Conservation (phyloP, 1,140 invertebrate genomes). For the Rhagoletis zephyria region DNA sequence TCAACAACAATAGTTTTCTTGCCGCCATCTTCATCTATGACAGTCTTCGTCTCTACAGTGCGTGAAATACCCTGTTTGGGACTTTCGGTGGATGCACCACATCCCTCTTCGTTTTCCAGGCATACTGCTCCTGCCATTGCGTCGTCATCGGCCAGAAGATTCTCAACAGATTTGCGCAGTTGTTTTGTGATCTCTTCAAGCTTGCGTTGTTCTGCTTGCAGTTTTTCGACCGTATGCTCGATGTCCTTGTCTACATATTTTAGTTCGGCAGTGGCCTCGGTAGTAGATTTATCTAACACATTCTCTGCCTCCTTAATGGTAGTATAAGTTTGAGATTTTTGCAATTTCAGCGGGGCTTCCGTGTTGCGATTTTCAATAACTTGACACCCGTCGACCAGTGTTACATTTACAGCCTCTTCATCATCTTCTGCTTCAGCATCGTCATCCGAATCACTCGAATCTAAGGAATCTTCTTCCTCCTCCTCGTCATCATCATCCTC, state of each 20-base stretch:
- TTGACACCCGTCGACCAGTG: constrained; percentile 68
- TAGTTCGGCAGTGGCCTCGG: neutral
- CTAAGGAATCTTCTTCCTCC: constrained; percentile 63
- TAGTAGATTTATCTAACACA: constrained; percentile 39
- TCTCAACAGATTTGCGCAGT: constrained; percentile 70
- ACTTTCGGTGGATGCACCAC: constrained; percentile 60
- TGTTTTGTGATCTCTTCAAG: constrained; percentile 72
- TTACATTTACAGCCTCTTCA: constrained; percentile 62
- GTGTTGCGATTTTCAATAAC: constrained; percentile 72
- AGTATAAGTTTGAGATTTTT: constrained; percentile 70
- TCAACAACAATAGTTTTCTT: constrained; percentile 32
- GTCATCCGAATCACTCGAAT: constrained; percentile 62
- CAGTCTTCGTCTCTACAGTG: constrained; percentile 57
- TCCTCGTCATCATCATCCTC: constrained; percentile 62
- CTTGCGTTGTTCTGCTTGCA: constrained; percentile 69
- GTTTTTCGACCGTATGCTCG: constrained; percentile 59
- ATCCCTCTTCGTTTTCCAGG: neutral
- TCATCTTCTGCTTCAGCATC: constrained; percentile 66
- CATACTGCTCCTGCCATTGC: neutral
- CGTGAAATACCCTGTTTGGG: constrained; percentile 56
- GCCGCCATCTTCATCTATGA: constrained; percentile 23
- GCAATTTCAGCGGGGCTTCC: constrained; percentile 61
- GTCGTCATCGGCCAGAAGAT: constrained; percentile 63
- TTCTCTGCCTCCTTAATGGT: constrained; percentile 64
- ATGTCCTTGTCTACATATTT: constrained; percentile 20